Percentiles rank a stretch among this genome's conserved stretches.
phyloP scores from a whole-genome alignment of 1,140 invertebrate genomes.

The Nasonia longicornis region DNA sequence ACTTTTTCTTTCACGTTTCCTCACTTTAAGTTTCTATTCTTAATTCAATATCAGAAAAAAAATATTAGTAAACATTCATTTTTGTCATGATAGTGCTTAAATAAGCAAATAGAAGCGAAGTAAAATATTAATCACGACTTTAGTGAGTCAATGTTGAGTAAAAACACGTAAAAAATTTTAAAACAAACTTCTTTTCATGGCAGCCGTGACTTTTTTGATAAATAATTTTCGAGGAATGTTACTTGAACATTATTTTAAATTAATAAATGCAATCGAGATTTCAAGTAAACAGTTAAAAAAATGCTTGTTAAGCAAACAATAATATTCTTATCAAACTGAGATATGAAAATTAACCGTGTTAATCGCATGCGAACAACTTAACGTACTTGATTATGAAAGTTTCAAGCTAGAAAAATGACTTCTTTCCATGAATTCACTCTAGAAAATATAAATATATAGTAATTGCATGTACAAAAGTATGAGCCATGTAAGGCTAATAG shows the following conservation, averaged over 20 bases:
- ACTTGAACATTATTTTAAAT: not conserved
- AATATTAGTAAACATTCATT: not conserved
- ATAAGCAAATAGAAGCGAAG: slow-evolving; percentile 13
- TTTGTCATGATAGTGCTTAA: slow-evolving; percentile 39
- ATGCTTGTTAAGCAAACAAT: not conserved
- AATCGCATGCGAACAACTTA: slow-evolving; percentile 1
- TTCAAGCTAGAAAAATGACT: slow-evolving; percentile 16
- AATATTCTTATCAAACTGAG: not conserved
- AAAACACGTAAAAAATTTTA: not conserved
- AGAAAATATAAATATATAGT: slow-evolving; percentile 5
- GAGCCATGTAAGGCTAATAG: not conserved
- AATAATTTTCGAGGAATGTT: not conserved
- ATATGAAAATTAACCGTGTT: not conserved
- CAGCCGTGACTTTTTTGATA: not conserved
- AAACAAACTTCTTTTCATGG: not conserved
- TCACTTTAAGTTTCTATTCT: not conserved
- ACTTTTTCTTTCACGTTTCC: not conserved
- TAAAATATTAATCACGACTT: slow-evolving; percentile 35
- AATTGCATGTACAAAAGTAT: slow-evolving; percentile 15
- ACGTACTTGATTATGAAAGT: slow-evolving; percentile 1
- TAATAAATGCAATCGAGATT: slow-evolving; percentile 22
- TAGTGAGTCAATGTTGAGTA: not conserved
- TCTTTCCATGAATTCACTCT: not conserved
- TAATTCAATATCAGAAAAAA: not conserved
- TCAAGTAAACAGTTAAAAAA: not conserved